Evolutionary conservation across 2,888 invertebrate species (phyloP), one percentile per base, ranked within the genome.

Genomic region (Melinaea marsaeus): DNA sequence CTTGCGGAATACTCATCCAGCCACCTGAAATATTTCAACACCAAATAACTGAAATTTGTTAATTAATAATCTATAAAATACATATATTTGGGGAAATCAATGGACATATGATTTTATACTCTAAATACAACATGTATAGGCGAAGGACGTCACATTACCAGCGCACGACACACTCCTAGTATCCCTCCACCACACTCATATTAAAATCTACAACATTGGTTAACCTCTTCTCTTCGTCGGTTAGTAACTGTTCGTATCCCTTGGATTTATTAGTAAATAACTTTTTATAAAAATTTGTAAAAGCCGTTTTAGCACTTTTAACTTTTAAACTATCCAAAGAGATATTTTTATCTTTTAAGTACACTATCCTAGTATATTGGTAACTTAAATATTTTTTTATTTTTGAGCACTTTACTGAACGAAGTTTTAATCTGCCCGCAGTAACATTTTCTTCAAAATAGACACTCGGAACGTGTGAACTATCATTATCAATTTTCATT

Each of bases 1-100:
- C 94, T 92, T 93, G 92, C 71, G 95, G 95, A 83, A 94, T 93
- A 93, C 85, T 93, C 94, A 94, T 95, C 96, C 96, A 97, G 69
- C 95, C 95, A 93, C 93, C 96, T 95, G 80, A 58, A 89, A 91
- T 32, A 2, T 51, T 51, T 9, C 2, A 32, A 6, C 22, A 32
- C 32, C 32, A 32, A 2, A 51, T 51, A 37, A 37, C 7, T 37
- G 4, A 37, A 4, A 37, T 37, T 37, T 37, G 37, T 37, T 37
- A 37, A 37, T 6, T 6, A 37, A 6, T 6, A 6, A 3, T 37
- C 7, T 37, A 37, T 37, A 37, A 6, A 42, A 42, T 3, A 22
- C 22, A 22, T 22, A 22, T 22, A 22, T 22, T 22, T 22, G 22
- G 22, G 22, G 22, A 22, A 22, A 46, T 46, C n/a, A 33, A 57